phyloP scores from a whole-genome alignment of 1,140 invertebrate genomes.

The Hyposmocoma kahamanoa region DNA sequence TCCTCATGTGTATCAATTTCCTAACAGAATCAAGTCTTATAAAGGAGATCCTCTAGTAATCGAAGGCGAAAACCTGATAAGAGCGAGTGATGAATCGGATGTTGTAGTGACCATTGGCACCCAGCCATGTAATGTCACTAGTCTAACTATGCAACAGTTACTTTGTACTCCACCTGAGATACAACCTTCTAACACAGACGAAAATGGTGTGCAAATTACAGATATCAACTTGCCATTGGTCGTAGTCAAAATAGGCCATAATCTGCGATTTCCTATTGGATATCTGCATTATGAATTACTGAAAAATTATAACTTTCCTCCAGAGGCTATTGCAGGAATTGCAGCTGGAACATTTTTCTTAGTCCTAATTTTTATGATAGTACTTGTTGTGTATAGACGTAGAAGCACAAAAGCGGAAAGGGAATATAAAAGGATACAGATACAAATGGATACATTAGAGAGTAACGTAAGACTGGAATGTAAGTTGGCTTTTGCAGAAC shows the following conservation, averaged over 20 bases:
- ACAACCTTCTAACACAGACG: conserved; percentile 90
- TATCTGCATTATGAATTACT: conserved; percentile 92
- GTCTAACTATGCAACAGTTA: conserved; percentile 89
- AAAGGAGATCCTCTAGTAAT: conserved; percentile 97
- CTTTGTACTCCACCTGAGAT: conserved; percentile 91
- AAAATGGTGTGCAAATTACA: conserved; percentile 82
- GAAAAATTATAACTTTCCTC: conserved; percentile 88
- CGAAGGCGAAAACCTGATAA: conserved; percentile 93
- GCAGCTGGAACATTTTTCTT: conserved; percentile 88
- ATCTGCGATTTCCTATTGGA: conserved; percentile 89
- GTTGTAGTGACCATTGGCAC: conserved; percentile 95
- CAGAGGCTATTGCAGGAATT: conserved; percentile 90
- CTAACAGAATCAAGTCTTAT: conserved; percentile 89
- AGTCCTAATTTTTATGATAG: conserved; percentile 88
- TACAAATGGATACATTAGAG: conserved; percentile 99
- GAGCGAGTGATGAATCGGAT: conserved; percentile 93
- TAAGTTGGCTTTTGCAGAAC: conserved; percentile 98
- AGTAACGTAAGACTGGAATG: conserved; percentile 98
- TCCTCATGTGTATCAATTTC: conserved; percentile 92
- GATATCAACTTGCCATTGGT: conserved; percentile 88
- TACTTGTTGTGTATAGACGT: conserved; percentile 90
- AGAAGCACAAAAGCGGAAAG: conserved; percentile 96
- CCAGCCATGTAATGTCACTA: conserved; percentile 92
- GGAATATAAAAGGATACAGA: conserved; percentile 97
- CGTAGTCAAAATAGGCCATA: conserved; percentile 91